These are phyloP conservation scores for Phragmatobia fuliginosa DNA, from an alignment of 2,888 invertebrate species.

Conservation along the genomic window DNA sequence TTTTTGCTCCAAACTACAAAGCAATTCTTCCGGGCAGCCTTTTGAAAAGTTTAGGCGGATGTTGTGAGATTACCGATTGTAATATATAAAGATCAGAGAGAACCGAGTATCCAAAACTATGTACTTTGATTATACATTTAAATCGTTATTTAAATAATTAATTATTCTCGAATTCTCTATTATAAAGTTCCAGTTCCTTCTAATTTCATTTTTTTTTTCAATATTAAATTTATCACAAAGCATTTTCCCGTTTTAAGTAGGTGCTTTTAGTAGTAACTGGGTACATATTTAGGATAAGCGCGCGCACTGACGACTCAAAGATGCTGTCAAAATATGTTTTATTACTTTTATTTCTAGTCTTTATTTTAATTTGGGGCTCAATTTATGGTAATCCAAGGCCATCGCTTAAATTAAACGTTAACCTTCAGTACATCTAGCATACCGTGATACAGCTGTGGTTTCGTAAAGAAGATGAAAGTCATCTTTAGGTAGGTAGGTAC, in stretches of 20 bases:
- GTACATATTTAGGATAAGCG: not conserved
- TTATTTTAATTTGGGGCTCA: not conserved
- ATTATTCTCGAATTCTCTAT: too few relatives aligned
- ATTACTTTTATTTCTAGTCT: not conserved
- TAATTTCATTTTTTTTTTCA: not conserved
- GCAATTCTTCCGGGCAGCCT: too few relatives aligned
- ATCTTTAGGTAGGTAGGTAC: not conserved
- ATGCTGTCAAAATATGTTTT: not conserved
- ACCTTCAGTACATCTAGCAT: not conserved
- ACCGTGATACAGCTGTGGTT: not conserved
- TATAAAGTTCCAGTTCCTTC: not conserved
- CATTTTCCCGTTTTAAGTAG: not conserved
- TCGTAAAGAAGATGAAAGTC: not conserved
- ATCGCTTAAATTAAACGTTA: not conserved
- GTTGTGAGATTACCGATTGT: not conserved
- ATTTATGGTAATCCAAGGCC: not conserved
- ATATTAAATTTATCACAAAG: not conserved
- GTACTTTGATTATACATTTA: too few relatives aligned
- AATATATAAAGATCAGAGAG: too few relatives aligned
- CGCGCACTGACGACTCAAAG: not conserved
- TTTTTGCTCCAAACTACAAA: too few relatives aligned
- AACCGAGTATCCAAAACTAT: too few relatives aligned
- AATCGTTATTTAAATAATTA: too few relatives aligned
- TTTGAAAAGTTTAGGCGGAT: too few relatives aligned
- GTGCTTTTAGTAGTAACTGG: not conserved